Base-by-base conservation (phyloP, 2,888 invertebrate species). In the Syritta pipiens region DNA sequence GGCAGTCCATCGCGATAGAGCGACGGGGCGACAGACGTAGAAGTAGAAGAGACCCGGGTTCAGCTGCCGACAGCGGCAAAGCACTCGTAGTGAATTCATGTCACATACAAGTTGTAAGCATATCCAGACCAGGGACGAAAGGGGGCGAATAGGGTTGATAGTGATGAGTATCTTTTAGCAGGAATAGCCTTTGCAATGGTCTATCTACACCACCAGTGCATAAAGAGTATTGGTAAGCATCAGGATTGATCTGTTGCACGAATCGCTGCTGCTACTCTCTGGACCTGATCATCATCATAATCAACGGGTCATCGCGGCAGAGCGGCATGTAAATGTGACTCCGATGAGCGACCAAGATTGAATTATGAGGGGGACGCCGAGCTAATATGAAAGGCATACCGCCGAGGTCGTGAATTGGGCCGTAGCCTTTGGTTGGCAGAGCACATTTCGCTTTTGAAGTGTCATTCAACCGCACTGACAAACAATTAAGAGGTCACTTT, bases 201-300 rank as follows among this genome's bases (percentile, higher is more conserved):
- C 40, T 60, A 46, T 35, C 28, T 42, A 26, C 19, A 32, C 22
- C 12, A 57, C 37, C 17, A 28, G 17, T n/a, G 24, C 7, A 6
- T 1, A 28, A 30, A 22, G 32, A 71, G 57, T 42, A 53, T 22
- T 53, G 53, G 62, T 49, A 51, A 77, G 63, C 68, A 69, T 62
- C 68, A 65, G 72, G 74, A 79, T 79, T 79, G 79, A 79, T 79
- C 79, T 74, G 74, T 74, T 67, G 79, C 79, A 74, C 72, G 79
- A 79, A 79, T 79, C 74, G 68, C 44, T 67, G 62, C 49, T 79
- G 53, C 65, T 63, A n/a, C 49, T 57, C 40, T 28, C 19, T 49
- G 68, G 59, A 59, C 42, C 77, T 65, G 77, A 71, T 77, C 71
- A 71, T 71, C 68, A 55, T 44, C 55, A 76, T 76, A 68, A 76